Evolutionary conservation across 2,888 invertebrate genomes (phyloP).

Genomic region (Eupithecia subumbrata): DNA sequence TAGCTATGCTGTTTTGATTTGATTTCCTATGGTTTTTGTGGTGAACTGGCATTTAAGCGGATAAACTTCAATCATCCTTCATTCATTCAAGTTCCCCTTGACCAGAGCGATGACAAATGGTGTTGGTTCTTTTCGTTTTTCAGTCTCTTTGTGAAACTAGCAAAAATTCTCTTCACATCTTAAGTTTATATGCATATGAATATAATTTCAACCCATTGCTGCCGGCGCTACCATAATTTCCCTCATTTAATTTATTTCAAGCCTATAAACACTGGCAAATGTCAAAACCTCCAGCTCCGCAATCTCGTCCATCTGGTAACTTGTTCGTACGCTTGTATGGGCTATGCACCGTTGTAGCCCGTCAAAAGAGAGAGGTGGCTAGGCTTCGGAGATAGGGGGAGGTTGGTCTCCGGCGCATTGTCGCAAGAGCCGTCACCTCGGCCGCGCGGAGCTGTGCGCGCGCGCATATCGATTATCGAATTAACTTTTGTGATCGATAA

Average conservation of each 20-base stretch:
- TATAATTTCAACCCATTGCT: not conserved
- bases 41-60: not conserved
- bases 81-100: not conserved
- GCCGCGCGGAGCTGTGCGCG: conserved; percentile 68
- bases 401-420: conserved; percentile 78
- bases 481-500: conserved; percentile 17
- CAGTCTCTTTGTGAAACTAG: not conserved
- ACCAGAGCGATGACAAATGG: not conserved
- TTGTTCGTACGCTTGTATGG: conserved; percentile 43
- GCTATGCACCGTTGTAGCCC: conserved; percentile 59
- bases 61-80: not conserved
- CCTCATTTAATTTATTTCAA: not conserved
- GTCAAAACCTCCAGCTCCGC: conserved; percentile 28
- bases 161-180: no score
- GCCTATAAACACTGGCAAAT: conserved; percentile 6
- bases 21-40: not conserved
- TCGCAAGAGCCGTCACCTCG: conserved; percentile 76
- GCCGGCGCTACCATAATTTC: not conserved
- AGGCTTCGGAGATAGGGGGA: conserved; percentile 66
- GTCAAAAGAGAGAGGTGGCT: conserved; percentile 82
- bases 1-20: not conserved
- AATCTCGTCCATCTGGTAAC: conserved; percentile 39
- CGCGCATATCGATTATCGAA: conserved; percentile 60
- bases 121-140: not conserved
- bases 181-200: not conserved